Evolutionary conservation across 2,113 vertebrate genomes (phyloP).

Genomic region (Dendropsophus ebraccatus): DNA sequence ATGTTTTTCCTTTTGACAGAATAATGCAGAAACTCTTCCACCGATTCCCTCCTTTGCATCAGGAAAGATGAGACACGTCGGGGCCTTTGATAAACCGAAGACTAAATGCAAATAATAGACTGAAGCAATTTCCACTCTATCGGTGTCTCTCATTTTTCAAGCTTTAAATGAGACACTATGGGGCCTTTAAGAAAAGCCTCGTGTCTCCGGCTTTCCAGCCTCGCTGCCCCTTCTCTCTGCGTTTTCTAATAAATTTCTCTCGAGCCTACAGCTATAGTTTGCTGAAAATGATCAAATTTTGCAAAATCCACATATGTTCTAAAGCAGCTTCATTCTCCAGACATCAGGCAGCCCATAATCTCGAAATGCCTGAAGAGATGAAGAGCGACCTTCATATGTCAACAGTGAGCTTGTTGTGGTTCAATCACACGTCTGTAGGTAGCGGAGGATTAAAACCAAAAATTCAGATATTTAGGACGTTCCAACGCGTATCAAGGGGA

Average conservation of each 20-base stretch:
- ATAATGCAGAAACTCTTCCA: background rate
- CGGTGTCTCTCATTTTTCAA: background rate
- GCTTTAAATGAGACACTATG: constrained; percentile 31
- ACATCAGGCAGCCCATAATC: constrained; percentile 52
- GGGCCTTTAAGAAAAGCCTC: constrained; percentile 16
- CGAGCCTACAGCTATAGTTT: constrained; percentile 50
- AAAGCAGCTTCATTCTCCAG: constrained; percentile 38
- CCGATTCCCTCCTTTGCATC: background rate
- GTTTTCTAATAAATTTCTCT: constrained; percentile 51
- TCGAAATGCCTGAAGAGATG: constrained; percentile 62
- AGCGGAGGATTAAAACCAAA: background rate
- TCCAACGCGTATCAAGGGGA: too few relatives aligned
- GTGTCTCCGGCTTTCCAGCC: background rate
- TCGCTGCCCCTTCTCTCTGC: constrained; percentile 24
- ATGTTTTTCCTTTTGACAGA: background rate
- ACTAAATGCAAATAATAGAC: constrained; percentile 20
- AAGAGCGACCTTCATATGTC: constrained; percentile 61
- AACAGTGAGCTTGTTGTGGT: constrained; percentile 54
- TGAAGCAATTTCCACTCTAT: background rate
- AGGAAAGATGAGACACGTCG: background rate
- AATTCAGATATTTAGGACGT: constrained; percentile 50
- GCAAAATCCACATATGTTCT: constrained; percentile 57
- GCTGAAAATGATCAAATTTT: constrained; percentile 56
- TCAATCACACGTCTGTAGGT: constrained; percentile 58
- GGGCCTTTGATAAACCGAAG: background rate